Base-by-base conservation (phyloP, 2,888 invertebrate species). In the Smittia aterrima region DNA sequence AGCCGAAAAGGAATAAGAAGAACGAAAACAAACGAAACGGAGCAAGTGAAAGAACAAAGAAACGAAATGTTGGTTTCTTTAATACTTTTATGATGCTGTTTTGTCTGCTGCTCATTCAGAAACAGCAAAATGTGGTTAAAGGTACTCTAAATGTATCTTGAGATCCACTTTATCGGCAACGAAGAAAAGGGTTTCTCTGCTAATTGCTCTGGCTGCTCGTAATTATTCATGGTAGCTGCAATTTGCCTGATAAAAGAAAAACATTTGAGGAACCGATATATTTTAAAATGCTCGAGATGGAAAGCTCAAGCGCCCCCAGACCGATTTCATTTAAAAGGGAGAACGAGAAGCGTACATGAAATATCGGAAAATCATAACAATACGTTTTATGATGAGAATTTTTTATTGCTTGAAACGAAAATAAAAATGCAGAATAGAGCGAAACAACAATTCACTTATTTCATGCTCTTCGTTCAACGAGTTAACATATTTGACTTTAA, bases 91-190 rank as follows among this genome's bases (percentile, higher is more conserved):
- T 71, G 70, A 54, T 71, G 70, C 47, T 71, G 18, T 58, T 22
- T 22, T 71, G 11, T 58, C 22, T 58, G 58, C 6, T 27, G n/a
- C 27, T 64, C 20, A 3, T 16, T 13, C 6, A 25, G 25, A 1
- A 25, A 54, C 20, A 27, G 72, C 72, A 38, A 47, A 54, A 18
- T 72, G 62, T 32, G 72, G 72, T 72, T 72, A 58, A 72, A 72
- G 22, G 72, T 62, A 38, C 72, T 72, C 53, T 47, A 6, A 47
- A 47, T 47, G 47, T 47, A 16, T 16, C 11, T 47, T 9, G 4
- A 47, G 47, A 58, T 7, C 58, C 58, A 58, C 47, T 47, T 47
- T 18, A 58, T 58, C 22, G 58, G 58, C 22, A 18, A 7, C 2
- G 13, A 47, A 58, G 22, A 22, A 18, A 58, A 22, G 22, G 58